A percentile compares a stretch with the other conserved stretches of the same genome.
Conservation (phyloP, 2,797 vertebrate genomes). For the Syndactyla subalaris region DNA sequence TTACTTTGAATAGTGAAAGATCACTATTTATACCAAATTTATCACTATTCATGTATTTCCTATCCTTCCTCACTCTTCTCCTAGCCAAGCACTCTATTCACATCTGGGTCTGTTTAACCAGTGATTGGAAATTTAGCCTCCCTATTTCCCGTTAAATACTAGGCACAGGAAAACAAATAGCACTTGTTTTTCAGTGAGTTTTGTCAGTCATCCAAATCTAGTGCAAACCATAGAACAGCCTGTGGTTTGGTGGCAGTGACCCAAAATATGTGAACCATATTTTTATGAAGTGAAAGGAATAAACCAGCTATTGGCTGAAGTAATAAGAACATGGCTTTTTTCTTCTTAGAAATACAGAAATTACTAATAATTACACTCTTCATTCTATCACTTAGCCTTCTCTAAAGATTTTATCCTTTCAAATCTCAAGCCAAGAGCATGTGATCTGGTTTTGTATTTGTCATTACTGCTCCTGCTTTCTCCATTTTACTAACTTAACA, state of each 20-base stretch:
- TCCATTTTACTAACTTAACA: not conserved
- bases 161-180: slow-evolving; percentile 84
- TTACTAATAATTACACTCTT: slow-evolving; percentile 59
- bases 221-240: slow-evolving; percentile 72
- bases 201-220: slow-evolving; percentile 81
- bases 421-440: slow-evolving; percentile 49
- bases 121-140: slow-evolving; percentile 82
- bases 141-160: slow-evolving; percentile 85
- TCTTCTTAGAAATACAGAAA: slow-evolving; percentile 57
- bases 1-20: slow-evolving; percentile 46
- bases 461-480: slow-evolving; percentile 26
- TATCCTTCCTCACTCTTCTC: slow-evolving; percentile 50
- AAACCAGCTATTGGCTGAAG: slow-evolving; percentile 59
- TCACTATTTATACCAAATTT: slow-evolving; percentile 49
- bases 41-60: slow-evolving; percentile 63
- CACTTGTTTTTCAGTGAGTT: slow-evolving; percentile 83
- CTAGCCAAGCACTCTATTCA: slow-evolving; percentile 35
- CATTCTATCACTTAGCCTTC: slow-evolving; percentile 34
- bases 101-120: slow-evolving; percentile 84
- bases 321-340: slow-evolving; percentile 5
- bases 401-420: slow-evolving; percentile 42
- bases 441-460: slow-evolving; percentile 43
- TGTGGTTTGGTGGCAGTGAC: slow-evolving; percentile 76
- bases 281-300: slow-evolving; percentile 66
- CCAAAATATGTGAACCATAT: slow-evolving; percentile 74